phyloP scores from a whole-genome alignment of 2,113 vertebrate genomes.

The Leucoraja erinaceus region DNA sequence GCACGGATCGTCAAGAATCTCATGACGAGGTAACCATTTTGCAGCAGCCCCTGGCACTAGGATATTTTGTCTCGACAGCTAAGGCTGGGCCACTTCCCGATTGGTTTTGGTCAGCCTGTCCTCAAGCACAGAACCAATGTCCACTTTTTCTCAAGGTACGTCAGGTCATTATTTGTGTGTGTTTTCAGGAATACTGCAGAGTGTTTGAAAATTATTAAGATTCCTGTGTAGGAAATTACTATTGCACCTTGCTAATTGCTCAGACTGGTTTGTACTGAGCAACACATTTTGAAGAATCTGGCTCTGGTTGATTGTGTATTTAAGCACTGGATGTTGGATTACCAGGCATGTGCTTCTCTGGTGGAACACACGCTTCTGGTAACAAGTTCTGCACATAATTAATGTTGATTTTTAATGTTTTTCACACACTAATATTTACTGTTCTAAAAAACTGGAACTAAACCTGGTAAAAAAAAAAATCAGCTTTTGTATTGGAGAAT shows the following conservation, averaged over 20 bases:
- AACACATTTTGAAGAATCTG: neutral
- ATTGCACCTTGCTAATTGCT: neutral
- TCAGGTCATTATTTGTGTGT: neutral
- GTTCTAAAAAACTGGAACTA: neutral
- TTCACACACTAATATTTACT: neutral
- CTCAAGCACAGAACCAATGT: conserved; percentile 97
- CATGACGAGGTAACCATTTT: conserved; percentile 95
- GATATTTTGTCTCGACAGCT: conserved; percentile 96
- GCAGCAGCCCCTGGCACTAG: conserved; percentile 94
- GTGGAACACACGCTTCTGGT: neutral
- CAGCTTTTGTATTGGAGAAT: neutral
- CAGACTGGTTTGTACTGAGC: neutral
- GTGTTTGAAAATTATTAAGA: neutral
- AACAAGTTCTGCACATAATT: neutral
- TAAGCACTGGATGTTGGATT: neutral
- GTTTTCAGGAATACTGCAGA: neutral
- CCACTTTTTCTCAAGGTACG: conserved; percentile 81
- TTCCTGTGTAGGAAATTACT: neutral
- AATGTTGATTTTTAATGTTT: neutral
- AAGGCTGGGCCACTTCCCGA: conserved; percentile 96
- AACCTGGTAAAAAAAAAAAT: neutral
- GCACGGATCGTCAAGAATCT: conserved; percentile 90
- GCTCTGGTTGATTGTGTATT: neutral
- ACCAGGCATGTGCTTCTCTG: neutral
- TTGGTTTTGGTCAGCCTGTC: conserved; percentile 98